Base-by-base conservation (phyloP, 2,797 vertebrate genomes). In the Poecilia velifera region DNA sequence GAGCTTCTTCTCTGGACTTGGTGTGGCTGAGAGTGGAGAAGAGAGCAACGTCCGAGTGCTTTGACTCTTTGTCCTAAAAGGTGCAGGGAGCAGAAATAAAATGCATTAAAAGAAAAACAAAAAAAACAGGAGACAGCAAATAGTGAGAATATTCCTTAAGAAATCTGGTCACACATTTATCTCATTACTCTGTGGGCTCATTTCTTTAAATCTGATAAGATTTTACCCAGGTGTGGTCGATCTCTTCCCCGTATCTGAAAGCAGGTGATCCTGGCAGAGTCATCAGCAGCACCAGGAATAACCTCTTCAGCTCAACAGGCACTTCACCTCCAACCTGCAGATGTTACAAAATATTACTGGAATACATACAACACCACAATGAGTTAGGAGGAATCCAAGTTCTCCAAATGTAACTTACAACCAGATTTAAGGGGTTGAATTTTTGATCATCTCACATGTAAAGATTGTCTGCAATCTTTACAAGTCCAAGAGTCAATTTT, bases 231-330 rank as follows among this genome's bases (percentile, higher is more conserved):
- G 55, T 76, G 76, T 76, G 84, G 57, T 76, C 73, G 10, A 94
- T 57, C 41, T 94, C 91, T 51, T 93, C 89, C 1, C 94, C 89
- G n/a, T 92, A 89, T 49, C 79, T 90, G 71, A 96, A 74, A 13
- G 88, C 74, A 3, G 96, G 96, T 0, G 96, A 94, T 39, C 96
- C 96, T 9, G 96, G 96, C 68, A 96, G 84, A 7, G 96, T 96
- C 95, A 96, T 96, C 68, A 90, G 80, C 81, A 96, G 51, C 79
- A 97, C 92, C 77, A 96, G 77, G 14, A 96, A 87, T 25, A 96
- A 76, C 64, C 90, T 93, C 83, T 91, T 93, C 64, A 96, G 77
- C 16, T 93, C 84, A 28, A 3, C 43, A 18, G 91, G 72, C 1
- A 86, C 59, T 79, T 86, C 76, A 12, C 94, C 93, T 79, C 92